Evolutionary conservation across 2,888 invertebrate genomes (phyloP).

Genomic region (Charanyca ferruginea): DNA sequence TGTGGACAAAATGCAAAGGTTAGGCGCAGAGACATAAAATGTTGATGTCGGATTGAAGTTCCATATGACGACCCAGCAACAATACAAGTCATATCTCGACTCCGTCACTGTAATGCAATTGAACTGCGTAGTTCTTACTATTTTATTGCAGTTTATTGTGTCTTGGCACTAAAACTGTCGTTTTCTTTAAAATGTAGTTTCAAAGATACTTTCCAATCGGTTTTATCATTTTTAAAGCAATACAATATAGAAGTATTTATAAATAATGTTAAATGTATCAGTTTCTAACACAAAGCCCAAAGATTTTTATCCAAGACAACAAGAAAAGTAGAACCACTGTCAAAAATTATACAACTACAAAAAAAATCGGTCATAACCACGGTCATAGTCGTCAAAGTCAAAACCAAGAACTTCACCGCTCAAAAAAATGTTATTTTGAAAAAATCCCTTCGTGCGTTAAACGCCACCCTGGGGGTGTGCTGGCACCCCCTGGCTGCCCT

Average conservation of each 20-base stretch:
- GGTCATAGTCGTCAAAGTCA: constrained; percentile 65
- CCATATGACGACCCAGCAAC: constrained; percentile 2
- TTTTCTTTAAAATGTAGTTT: constrained; percentile 4
- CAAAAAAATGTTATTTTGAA: constrained; percentile 80
- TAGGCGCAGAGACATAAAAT: constrained; percentile 30
- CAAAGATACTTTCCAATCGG: background rate
- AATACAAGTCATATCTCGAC: background rate
- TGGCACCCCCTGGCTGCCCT: constrained; percentile 37
- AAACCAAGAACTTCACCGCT: constrained; percentile 58
- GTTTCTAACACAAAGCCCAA: background rate
- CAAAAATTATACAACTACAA: constrained; percentile 24
- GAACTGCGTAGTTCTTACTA: background rate
- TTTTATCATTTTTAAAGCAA: no score
- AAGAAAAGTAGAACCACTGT: background rate
- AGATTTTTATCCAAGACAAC: background rate
- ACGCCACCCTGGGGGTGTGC: constrained; percentile 67
- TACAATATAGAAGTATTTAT: no score
- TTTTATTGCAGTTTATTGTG: background rate
- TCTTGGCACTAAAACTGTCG: constrained; percentile 1
- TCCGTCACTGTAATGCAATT: background rate
- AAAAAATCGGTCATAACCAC: constrained; percentile 54
- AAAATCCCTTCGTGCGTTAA: constrained; percentile 84
- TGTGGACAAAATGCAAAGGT: constrained; percentile 25
- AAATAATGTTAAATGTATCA: background rate
- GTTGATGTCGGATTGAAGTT: constrained; percentile 25